Percentiles rank a stretch among this genome's conserved stretches.
Evolutionary conservation across 2,888 invertebrate species (phyloP).

Genomic region (Sceliomorpha sp.): DNA sequence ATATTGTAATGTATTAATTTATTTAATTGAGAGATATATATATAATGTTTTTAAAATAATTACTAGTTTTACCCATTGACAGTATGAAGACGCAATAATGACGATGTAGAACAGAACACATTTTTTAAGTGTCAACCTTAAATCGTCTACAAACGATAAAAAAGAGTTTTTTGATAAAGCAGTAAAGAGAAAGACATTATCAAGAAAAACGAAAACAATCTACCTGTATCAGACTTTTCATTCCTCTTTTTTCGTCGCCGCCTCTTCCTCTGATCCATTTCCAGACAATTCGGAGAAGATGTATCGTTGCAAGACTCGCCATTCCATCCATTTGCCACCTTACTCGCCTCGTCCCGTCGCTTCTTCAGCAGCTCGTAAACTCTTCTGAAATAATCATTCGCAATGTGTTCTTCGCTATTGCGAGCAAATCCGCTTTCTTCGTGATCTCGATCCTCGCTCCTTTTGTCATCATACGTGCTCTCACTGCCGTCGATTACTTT

Average conservation of each 20-base stretch:
- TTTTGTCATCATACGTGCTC: slow-evolving; percentile 34
- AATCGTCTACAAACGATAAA: too few relatives aligned
- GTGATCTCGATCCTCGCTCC: slow-evolving; percentile 24
- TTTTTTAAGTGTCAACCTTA: too few relatives aligned
- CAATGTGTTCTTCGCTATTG: slow-evolving; percentile 66
- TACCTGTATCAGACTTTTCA: slow-evolving; percentile 54
- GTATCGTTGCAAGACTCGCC: slow-evolving; percentile 63
- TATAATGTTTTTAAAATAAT: too few relatives aligned
- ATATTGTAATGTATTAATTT: too few relatives aligned
- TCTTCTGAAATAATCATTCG: slow-evolving; percentile 73
- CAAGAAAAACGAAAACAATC: slow-evolving; percentile 15
- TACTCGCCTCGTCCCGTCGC: slow-evolving; percentile 62
- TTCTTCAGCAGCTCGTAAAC: slow-evolving; percentile 74
- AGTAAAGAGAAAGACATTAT: too few relatives aligned
- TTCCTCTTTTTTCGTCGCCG: slow-evolving; percentile 62
- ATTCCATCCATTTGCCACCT: slow-evolving; percentile 40
- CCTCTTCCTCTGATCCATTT: slow-evolving; percentile 61
- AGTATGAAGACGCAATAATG: too few relatives aligned
- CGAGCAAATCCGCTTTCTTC: slow-evolving; percentile 21
- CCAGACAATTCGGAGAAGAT: slow-evolving; percentile 66
- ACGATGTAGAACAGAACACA: too few relatives aligned
- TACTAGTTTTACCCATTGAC: too few relatives aligned
- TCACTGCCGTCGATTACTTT: slow-evolving; percentile 72
- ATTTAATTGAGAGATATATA: too few relatives aligned
- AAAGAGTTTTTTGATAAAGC: too few relatives aligned